Conservation (phyloP, 2,113 vertebrate genomes). For the Ameiurus melas region DNA sequence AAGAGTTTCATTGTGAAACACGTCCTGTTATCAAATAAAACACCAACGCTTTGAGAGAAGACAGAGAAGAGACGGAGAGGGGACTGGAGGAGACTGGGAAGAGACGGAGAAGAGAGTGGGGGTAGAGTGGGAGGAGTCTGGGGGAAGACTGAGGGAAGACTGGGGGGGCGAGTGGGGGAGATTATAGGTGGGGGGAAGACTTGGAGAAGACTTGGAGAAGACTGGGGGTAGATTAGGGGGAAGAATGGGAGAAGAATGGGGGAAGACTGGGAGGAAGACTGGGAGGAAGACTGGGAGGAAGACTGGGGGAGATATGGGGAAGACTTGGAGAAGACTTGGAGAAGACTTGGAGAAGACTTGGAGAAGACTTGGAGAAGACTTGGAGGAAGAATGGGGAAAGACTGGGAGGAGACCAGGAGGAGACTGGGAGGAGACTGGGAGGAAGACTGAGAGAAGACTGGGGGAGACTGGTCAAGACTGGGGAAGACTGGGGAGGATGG, state of each 20-base stretch:
- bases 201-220: too few species aligned
- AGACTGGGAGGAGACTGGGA: neutral
- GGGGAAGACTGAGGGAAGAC: neutral
- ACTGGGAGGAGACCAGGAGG: neutral
- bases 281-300: neutral
- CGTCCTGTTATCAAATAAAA: neutral
- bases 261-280: neutral
- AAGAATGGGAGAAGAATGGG: neutral
- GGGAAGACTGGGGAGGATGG: neutral
- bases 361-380: too few species aligned
- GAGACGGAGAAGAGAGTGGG: neutral
- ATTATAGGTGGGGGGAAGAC: too few species aligned
- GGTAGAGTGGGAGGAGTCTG: neutral
- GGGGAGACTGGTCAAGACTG: neutral
- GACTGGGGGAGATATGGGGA: neutral
- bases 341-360: too few species aligned
- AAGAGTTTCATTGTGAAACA: neutral
- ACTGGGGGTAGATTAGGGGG: neutral
- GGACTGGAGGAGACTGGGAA: neutral
- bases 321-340: too few species aligned
- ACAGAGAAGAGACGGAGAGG: too few species aligned
- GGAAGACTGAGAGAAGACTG: too few species aligned
- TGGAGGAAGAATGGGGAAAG: too few species aligned
- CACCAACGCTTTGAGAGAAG: neutral
- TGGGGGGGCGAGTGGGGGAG: too few species aligned